phyloP scores from a whole-genome alignment of 2,888 invertebrate genomes.

The Ethmia dodecea region DNA sequence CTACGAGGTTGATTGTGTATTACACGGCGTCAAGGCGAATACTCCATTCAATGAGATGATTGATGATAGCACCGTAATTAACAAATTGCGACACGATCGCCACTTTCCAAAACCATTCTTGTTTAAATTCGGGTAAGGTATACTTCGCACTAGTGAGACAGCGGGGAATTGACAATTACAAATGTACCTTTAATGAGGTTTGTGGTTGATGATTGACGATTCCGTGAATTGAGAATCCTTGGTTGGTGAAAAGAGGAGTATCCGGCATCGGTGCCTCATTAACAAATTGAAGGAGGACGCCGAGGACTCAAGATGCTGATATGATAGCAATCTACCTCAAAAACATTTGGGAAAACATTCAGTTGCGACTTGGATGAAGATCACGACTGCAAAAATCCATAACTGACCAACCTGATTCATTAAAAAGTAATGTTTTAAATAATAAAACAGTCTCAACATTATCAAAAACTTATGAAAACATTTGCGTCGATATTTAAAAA shows the following conservation, averaged over 20 bases:
- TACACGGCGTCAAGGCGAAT: no score
- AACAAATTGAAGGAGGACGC: constrained; percentile 16
- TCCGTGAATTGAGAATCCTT: constrained; percentile 49
- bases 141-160: constrained; percentile 26
- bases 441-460: no score
- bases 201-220: constrained; percentile 54
- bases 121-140: constrained; percentile 31
- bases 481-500: no score
- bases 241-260: constrained; percentile 21
- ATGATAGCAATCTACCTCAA: no score
- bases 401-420: no score
- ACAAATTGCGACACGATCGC: constrained; percentile 44
- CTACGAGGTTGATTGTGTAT: no score
- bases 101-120: constrained; percentile 36
- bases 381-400: no score
- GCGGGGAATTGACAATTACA: constrained; percentile 66
- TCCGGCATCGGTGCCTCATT: constrained; percentile 14
- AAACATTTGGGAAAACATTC: no score
- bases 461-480: no score
- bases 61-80: constrained; percentile 64
- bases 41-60: constrained; percentile 22
- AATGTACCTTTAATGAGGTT: constrained; percentile 67
- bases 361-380: no score
- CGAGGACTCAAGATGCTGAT: no score
- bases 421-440: no score